Evolutionary conservation across 2,797 vertebrate genomes (phyloP).

Genomic region (Hylomyscus alleni): DNA sequence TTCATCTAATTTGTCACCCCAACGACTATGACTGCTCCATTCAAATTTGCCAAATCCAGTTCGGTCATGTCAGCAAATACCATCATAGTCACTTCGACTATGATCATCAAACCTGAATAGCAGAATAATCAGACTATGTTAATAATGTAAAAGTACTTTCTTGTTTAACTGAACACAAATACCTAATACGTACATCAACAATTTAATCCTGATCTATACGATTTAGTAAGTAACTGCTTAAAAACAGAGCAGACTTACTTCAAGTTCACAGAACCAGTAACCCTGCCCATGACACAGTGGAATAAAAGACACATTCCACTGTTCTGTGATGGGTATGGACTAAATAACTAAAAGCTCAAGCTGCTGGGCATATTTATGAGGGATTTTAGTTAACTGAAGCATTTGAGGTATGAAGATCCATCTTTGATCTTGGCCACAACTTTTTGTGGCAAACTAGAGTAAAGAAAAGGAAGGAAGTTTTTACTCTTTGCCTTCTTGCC

Average conservation of each 20-base stretch:
- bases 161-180: background rate
- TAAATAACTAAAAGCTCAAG: background rate
- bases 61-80: slow-evolving; percentile 85
- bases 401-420: background rate
- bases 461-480: no score
- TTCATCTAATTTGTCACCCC: slow-evolving; percentile 96
- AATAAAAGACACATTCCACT: background rate
- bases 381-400: background rate
- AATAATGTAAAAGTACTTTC: background rate
- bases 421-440: no score
- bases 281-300: background rate
- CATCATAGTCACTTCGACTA: slow-evolving; percentile 88
- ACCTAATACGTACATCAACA: background rate
- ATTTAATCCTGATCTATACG: background rate
- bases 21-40: slow-evolving; percentile 95
- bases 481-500: background rate
- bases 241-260: background rate
- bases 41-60: slow-evolving; percentile 92
- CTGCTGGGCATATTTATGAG: background rate
- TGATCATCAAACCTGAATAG: slow-evolving; percentile 90
- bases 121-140: background rate
- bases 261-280: background rate
- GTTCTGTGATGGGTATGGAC: background rate
- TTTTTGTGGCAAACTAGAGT: no score
- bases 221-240: background rate